Conservation (phyloP, 2,888 invertebrate genomes). For the Scaptomyza tumidula region DNA sequence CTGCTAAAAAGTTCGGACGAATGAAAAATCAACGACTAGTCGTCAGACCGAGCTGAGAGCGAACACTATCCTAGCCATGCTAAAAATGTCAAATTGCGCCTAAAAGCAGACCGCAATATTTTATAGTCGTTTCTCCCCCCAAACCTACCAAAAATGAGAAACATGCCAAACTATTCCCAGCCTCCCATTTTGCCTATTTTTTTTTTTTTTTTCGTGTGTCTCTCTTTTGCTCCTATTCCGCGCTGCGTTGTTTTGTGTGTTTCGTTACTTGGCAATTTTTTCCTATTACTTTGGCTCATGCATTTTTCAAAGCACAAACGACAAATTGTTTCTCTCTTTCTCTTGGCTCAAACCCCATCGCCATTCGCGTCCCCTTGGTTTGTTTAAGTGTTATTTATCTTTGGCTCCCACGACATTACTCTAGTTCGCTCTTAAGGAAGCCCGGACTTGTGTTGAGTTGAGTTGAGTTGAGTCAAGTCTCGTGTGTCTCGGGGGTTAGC, state of each 20-base stretch:
- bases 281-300: constrained; percentile 81
- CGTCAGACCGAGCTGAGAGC: constrained; percentile 3
- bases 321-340: constrained; percentile 74
- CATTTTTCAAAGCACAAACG: constrained; percentile 80
- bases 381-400: constrained; percentile 79
- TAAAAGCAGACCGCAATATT: constrained; percentile 79
- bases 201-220: constrained; percentile 2
- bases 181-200: constrained; percentile 10
- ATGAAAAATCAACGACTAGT: constrained; percentile 62
- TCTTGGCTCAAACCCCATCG: constrained; percentile 12
- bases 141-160: neutral
- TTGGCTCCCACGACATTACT: constrained; percentile 78
- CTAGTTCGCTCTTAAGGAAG: constrained; percentile 61
- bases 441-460: constrained; percentile 29
- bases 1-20: constrained; percentile 70
- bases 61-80: constrained; percentile 22
- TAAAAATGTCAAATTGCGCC: constrained; percentile 78
- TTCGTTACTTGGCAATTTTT: constrained; percentile 71
- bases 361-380: constrained; percentile 23
- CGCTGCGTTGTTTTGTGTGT: constrained; percentile 59
- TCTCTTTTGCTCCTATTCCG: neutral
- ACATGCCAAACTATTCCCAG: constrained; percentile 55
- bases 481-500: constrained; percentile 37
- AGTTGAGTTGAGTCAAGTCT: constrained; percentile 35
- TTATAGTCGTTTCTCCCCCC: constrained; percentile 42